phyloP scores from a whole-genome alignment of 2,888 invertebrate species.

The Aporophyla nigra region DNA sequence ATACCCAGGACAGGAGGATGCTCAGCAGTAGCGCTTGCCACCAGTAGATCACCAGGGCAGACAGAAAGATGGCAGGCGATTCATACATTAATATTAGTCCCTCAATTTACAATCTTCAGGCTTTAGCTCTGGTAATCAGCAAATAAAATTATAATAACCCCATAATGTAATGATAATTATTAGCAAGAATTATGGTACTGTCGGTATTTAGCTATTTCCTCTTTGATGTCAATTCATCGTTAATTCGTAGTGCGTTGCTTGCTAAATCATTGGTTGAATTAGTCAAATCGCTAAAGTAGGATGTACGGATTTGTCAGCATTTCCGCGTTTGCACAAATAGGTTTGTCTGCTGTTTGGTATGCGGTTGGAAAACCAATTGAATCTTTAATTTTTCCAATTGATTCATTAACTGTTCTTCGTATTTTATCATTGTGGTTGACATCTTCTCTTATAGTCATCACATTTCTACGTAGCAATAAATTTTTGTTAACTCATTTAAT shows the following conservation, averaged over 20 bases:
- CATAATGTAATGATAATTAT: not conserved
- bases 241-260: constrained; percentile 20
- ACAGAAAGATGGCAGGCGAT: too few relatives aligned
- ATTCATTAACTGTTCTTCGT: constrained; percentile 35
- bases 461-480: constrained; percentile 26
- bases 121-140: not conserved
- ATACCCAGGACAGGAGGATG: too few relatives aligned
- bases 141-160: constrained; percentile 2
- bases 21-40: too few relatives aligned
- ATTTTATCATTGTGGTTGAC: not conserved
- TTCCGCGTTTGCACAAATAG: constrained; percentile 17
- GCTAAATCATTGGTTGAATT: constrained; percentile 31
- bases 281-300: constrained; percentile 12
- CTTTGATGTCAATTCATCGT: constrained; percentile 9
- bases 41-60: too few relatives aligned
- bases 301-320: constrained; percentile 25
- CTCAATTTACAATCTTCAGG: not conserved
- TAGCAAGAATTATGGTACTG: not conserved
- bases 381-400: constrained; percentile 13
- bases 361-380: constrained; percentile 6
- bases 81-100: not conserved
- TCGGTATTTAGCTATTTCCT: constrained; percentile 19
- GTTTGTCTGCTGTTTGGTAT: constrained; percentile 4
- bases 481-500: constrained; percentile 17
- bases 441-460: constrained; percentile 13